Evolutionary conservation across 2,888 invertebrate genomes (phyloP).

Genomic region (Aelia acuminata): DNA sequence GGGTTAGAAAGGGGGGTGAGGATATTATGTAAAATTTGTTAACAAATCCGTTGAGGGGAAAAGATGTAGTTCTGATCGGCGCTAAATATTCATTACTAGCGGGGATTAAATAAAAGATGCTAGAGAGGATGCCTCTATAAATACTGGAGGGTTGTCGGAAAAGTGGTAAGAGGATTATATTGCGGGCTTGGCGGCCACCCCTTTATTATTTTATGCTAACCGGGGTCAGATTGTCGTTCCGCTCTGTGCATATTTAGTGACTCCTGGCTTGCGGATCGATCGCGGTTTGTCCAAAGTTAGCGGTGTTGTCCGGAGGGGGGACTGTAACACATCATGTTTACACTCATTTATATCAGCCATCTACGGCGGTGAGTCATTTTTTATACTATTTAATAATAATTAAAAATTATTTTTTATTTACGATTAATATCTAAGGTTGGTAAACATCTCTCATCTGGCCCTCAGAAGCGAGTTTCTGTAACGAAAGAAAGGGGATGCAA

Average conservation of each 20-base stretch:
- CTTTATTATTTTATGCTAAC: constrained; percentile 58
- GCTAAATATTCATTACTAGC: constrained; percentile 47
- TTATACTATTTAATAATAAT: too few relatives aligned
- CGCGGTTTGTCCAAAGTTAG: background rate
- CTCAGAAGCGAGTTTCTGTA: too few relatives aligned
- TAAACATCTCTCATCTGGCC: too few relatives aligned
- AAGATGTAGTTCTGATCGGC: constrained; percentile 50
- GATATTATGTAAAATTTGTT: constrained; percentile 42
- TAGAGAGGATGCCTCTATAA: constrained; percentile 48
- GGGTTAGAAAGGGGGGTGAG: constrained; percentile 15
- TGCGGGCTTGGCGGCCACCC: background rate
- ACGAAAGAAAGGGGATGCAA: too few relatives aligned
- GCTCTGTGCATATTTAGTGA: constrained; percentile 41
- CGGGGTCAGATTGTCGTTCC: constrained; percentile 50
- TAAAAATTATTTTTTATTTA: too few relatives aligned
- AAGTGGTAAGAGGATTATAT: constrained; percentile 50
- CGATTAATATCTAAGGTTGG: too few relatives aligned
- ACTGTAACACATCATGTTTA: background rate
- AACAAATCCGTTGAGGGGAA: constrained; percentile 41
- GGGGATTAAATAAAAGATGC: constrained; percentile 48
- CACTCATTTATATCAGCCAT: background rate
- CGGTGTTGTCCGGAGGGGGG: background rate
- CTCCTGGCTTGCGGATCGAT: constrained; percentile 10
- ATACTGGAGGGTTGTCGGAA: constrained; percentile 28
- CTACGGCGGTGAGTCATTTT: too few relatives aligned